phyloP scores from a whole-genome alignment of 2,113 vertebrate genomes.

The Calyptomena viridis region DNA sequence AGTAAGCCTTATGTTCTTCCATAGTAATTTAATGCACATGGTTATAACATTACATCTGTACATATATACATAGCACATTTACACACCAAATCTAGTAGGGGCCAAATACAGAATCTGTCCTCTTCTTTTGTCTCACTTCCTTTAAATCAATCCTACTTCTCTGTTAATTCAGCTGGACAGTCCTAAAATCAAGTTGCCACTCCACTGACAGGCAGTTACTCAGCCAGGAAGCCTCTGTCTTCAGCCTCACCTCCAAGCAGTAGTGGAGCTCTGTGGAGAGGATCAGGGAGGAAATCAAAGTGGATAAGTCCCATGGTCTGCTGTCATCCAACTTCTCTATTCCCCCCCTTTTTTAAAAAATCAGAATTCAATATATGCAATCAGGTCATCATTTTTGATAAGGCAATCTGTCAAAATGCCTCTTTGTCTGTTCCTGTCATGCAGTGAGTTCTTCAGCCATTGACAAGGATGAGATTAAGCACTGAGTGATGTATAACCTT shows the following conservation, averaged over 20 bases:
- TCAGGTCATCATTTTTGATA: background rate
- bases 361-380: background rate
- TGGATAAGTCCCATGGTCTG: background rate
- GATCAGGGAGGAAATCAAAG: background rate
- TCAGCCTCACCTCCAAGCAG: background rate
- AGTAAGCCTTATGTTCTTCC: background rate
- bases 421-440: background rate
- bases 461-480: slow-evolving; percentile 5
- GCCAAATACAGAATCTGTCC: background rate
- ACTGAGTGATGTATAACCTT: background rate
- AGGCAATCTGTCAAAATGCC: background rate
- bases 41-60: background rate
- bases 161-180: background rate
- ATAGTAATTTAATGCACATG: background rate
- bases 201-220: background rate
- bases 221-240: background rate
- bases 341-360: background rate
- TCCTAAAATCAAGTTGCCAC: background rate
- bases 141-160: background rate
- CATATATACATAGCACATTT: background rate
- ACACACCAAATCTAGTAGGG: background rate
- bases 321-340: background rate
- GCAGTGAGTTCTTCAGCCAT: background rate
- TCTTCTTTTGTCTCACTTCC: background rate
- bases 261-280: background rate